A percentile compares a stretch with the other conserved stretches of the same genome.
These are phyloP conservation scores for Leucophora obtusa DNA, from an alignment of 2,888 invertebrate genomes.

Conservation along the genomic window DNA sequence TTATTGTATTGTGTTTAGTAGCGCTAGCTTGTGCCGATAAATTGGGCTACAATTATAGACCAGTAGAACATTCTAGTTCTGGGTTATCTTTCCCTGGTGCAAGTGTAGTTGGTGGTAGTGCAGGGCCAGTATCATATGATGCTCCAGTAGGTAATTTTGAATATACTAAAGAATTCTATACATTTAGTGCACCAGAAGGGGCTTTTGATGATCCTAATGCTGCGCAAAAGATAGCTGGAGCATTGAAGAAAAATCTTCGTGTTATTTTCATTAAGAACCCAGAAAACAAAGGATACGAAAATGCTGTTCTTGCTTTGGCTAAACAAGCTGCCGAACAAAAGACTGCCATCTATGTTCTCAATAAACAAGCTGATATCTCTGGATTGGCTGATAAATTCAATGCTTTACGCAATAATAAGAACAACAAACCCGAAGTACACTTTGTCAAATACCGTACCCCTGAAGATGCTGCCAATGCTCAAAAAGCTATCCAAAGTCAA, in stretches of 20 bases:
- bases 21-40: slow-evolving; percentile 69
- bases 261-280: slow-evolving; percentile 73
- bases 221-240: slow-evolving; percentile 65
- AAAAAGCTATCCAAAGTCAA: slow-evolving; percentile 71
- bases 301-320: slow-evolving; percentile 71
- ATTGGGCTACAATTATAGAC: slow-evolving; percentile 71
- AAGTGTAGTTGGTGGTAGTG: slow-evolving; percentile 38
- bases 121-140: slow-evolving; percentile 65
- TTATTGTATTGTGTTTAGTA: slow-evolving; percentile 67
- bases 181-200: slow-evolving; percentile 71
- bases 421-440: slow-evolving; percentile 71
- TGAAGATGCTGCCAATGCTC: slow-evolving; percentile 72
- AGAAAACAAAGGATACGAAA: slow-evolving; percentile 71
- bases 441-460: slow-evolving; percentile 73
- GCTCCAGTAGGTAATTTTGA: slow-evolving; percentile 66
- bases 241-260: slow-evolving; percentile 70
- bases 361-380: slow-evolving; percentile 71
- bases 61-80: slow-evolving; percentile 66
- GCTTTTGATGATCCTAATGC: slow-evolving; percentile 69
- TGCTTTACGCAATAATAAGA: slow-evolving; percentile 68
- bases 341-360: slow-evolving; percentile 73
- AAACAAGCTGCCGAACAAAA: slow-evolving; percentile 72
- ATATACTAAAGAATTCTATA: slow-evolving; percentile 71
- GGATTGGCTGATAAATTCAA: slow-evolving; percentile 72
- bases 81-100: slow-evolving; percentile 67